A percentile compares a stretch with the other conserved stretches of the same genome.
Conservation (phyloP, 2,113 vertebrate species). For the Myiopsitta monachus region DNA sequence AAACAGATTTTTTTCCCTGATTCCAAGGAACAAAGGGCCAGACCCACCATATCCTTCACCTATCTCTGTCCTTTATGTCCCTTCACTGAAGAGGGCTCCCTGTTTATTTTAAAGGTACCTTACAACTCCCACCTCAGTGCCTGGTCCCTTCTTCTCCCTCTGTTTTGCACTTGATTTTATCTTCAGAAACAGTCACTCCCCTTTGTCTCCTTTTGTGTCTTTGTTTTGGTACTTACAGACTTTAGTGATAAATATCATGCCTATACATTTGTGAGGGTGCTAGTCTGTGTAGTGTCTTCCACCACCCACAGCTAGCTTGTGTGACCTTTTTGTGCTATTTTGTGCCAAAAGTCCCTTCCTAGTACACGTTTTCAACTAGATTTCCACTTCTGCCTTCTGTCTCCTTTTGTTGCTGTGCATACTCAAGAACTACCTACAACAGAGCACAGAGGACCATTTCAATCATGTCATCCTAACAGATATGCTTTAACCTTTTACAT, state of each 20-base stretch:
- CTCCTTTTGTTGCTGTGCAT: background rate
- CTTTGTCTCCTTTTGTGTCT: conserved; percentile 15
- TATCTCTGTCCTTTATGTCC: background rate
- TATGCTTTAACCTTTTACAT: background rate
- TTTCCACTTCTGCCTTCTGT: background rate
- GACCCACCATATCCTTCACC: background rate
- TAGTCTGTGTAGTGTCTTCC: conserved; percentile 43
- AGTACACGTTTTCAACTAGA: background rate
- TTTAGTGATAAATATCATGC: conserved; percentile 21
- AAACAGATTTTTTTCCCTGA: background rate
- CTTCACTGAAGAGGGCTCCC: background rate
- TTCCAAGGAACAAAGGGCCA: background rate
- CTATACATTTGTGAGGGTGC: background rate
- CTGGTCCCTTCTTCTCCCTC: background rate
- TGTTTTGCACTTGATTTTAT: background rate
- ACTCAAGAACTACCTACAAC: background rate
- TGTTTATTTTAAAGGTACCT: background rate
- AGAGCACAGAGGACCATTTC: background rate
- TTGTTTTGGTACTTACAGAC: conserved; percentile 31
- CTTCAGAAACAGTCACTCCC: conserved; percentile 7
- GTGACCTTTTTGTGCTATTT: conserved; percentile 15
- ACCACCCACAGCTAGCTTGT: conserved; percentile 35
- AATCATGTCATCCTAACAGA: background rate
- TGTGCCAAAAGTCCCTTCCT: conserved; percentile 11
- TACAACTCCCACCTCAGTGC: background rate